Conservation (phyloP, 2,797 vertebrate genomes). For the Phrynocephalus guinanensis region DNA sequence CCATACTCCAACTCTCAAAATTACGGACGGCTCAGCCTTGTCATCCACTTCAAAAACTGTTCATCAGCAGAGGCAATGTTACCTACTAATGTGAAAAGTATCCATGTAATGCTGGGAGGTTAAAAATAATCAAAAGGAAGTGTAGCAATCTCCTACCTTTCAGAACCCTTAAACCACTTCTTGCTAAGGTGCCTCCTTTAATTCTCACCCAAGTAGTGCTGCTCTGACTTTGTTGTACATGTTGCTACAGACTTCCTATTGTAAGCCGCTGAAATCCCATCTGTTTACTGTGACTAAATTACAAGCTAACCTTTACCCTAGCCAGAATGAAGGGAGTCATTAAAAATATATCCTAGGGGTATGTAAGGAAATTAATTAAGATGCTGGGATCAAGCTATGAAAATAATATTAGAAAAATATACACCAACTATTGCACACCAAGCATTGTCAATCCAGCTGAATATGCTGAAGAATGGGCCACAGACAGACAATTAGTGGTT, state of each 20-base stretch:
- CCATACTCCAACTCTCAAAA: slow-evolving; percentile 62
- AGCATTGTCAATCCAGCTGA: neutral
- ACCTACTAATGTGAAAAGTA: slow-evolving; percentile 26
- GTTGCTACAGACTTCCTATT: slow-evolving; percentile 4
- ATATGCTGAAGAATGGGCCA: neutral
- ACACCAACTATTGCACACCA: slow-evolving; percentile 1
- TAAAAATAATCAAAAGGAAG: neutral
- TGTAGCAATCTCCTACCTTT: neutral
- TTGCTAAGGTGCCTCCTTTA: neutral
- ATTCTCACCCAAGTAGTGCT: slow-evolving; percentile 12
- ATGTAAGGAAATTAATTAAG: slow-evolving; percentile 41
- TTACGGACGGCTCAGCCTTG: slow-evolving; percentile 65
- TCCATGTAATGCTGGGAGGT: neutral
- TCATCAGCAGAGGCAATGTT: slow-evolving; percentile 32
- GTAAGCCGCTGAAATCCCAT: slow-evolving; percentile 36
- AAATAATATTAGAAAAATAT: slow-evolving; percentile 29
- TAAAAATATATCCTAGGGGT: neutral
- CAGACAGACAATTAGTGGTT: neutral
- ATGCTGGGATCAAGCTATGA: slow-evolving; percentile 14
- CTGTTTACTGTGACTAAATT: slow-evolving; percentile 26
- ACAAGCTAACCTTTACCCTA: slow-evolving; percentile 46
- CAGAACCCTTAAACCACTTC: slow-evolving; percentile 9
- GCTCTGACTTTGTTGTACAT: slow-evolving; percentile 25
- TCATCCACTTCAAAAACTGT: slow-evolving; percentile 63
- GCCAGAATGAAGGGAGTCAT: neutral